Evolutionary conservation across 1,140 invertebrate species (phyloP), one percentile per base, ranked within the genome.

Genomic region (Papilio dardanus): DNA sequence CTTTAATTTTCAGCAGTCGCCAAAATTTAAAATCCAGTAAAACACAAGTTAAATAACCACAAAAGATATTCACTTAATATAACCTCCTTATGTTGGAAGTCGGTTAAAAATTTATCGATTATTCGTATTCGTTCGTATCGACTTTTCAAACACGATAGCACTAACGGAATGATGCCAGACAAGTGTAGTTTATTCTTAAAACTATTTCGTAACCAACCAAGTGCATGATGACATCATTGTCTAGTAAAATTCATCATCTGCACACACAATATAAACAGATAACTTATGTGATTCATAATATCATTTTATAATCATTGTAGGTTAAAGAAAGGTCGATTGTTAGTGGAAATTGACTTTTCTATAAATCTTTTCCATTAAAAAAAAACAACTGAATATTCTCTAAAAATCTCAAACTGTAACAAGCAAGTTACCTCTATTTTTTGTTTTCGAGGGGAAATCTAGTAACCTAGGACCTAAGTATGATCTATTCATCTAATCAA

Each of bases 121-220:
- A 71, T 62, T 79, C 82, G 78, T 42, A 75, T 77, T 75, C 73
- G 74, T 76, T 65, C 40, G 74, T 46, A 74, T 79, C 77, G 79
- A 76, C 80, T 80, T 71, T 79, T 84, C 74, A 79, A 69, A 81
- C 82, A 84, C 75, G 81, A 80, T 83, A 89, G 31, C 5, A 58
- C 71, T 58, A 54, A 73, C 42, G 31, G 81, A 81, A 62, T 78
- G 79, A 77, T 88, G 86, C 83, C 88, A 88, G 88, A 81, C 81
- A 82, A 76, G 71, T 82, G 80, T 78, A 65, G 77, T 78, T 77
- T 79, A 82, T 79, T 81, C 79, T 81, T 79, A 79, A 77, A 76
- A 54, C 46, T 40, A 74, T 81, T 74, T 77, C 77, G 77, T 77
- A 77, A 79, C 42, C 46, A 21, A 28, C n/a, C 66, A 46, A 75